phyloP scores from a whole-genome alignment of 2,797 vertebrate species.

The Masticophis lateralis region DNA sequence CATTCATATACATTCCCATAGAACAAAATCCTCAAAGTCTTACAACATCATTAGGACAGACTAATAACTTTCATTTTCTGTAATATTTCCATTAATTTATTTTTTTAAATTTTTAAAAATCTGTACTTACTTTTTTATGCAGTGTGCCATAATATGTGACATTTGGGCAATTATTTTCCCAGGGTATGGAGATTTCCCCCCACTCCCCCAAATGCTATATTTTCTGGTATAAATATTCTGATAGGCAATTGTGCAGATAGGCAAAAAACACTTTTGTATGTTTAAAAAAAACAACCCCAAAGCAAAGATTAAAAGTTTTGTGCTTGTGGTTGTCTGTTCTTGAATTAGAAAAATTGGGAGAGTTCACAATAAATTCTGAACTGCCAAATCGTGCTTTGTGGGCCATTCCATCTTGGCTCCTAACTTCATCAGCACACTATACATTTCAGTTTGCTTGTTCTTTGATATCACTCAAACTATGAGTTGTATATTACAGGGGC shows the following conservation, averaged over 20 bases:
- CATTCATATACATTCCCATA: conserved; percentile 40
- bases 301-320: neutral
- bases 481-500: neutral
- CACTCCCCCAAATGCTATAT: neutral
- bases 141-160: neutral
- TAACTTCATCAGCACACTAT: neutral
- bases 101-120: neutral
- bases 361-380: neutral
- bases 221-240: neutral
- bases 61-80: neutral
- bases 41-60: neutral
- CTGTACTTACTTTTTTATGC: neutral
- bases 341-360: neutral
- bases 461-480: neutral
- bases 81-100: neutral
- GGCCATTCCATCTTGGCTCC: neutral
- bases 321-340: neutral
- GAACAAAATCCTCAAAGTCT: neutral
- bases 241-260: neutral
- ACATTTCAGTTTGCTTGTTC: neutral
- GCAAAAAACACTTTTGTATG: neutral
- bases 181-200: no score
- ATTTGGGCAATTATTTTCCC: neutral
- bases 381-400: neutral
- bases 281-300: neutral